Conservation (phyloP, 2,888 invertebrate species). For the Dimorphilus gyrociliatus region DNA sequence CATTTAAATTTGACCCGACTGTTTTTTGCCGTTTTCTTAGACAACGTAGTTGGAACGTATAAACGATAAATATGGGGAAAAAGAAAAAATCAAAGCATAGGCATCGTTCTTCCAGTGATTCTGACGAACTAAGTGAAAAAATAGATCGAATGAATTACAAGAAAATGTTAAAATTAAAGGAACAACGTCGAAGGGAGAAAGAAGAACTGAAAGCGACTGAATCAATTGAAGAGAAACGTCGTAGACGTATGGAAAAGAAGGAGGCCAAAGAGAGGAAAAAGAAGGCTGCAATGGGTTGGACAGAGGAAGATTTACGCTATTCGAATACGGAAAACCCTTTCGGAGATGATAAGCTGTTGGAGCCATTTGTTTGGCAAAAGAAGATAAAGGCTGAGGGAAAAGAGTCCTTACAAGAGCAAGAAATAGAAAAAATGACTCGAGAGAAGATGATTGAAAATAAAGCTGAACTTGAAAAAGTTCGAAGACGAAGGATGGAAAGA, state of each 20-base stretch:
- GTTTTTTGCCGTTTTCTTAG: no score
- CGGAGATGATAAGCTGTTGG: conserved; percentile 81
- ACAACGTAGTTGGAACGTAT: no score
- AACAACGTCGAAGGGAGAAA: conserved; percentile 36
- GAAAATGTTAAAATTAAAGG: no score
- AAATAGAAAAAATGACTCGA: conserved; percentile 62
- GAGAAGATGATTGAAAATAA: conserved; percentile 79
- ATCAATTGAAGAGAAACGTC: conserved; percentile 81
- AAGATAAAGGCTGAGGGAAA: conserved; percentile 86
- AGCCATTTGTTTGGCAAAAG: conserved; percentile 91
- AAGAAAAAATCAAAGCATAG: no score
- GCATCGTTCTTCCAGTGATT: no score
- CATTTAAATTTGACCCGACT: no score
- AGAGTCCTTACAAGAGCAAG: conserved; percentile 42
- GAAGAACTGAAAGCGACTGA: conserved; percentile 59
- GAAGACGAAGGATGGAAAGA: conserved; percentile 69
- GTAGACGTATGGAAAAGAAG: conserved; percentile 65
- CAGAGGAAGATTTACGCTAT: conserved; percentile 79
- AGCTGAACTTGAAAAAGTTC: conserved; percentile 58
- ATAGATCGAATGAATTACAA: no score
- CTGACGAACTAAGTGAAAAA: no score
- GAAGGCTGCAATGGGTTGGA: conserved; percentile 90
- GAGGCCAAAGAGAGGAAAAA: conserved; percentile 66
- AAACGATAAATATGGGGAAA: no score
- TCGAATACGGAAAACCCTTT: conserved; percentile 97